phyloP scores from a whole-genome alignment of 2,113 vertebrate genomes.

The Zosterops hypoxanthus region DNA sequence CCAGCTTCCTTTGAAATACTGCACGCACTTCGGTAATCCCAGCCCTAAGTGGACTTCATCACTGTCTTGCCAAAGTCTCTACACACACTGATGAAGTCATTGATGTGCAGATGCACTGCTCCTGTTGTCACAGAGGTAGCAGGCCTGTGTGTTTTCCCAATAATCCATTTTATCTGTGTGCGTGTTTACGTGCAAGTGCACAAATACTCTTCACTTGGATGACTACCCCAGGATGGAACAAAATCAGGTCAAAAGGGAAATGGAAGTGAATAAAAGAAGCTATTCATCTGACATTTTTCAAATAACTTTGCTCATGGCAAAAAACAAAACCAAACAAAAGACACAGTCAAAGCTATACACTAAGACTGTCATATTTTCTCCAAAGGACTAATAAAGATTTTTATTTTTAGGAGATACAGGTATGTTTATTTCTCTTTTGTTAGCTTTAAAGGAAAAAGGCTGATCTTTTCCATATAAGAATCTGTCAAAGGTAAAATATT shows the following conservation, averaged over 20 bases:
- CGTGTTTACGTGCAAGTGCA: accelerated
- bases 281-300: not conserved
- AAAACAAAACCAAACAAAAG: not conserved
- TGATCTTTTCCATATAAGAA: not conserved
- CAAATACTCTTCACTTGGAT: not conserved
- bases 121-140: not conserved
- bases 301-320: not conserved
- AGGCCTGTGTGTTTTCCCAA: not conserved
- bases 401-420: not conserved
- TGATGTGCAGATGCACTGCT: not conserved
- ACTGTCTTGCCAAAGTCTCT: not conserved
- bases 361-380: not conserved
- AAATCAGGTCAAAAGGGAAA: not conserved
- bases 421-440: not conserved
- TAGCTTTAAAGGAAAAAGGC: not conserved
- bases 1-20: not conserved
- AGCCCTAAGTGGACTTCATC: not conserved
- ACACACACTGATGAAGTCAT: not conserved
- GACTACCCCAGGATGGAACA: not conserved
- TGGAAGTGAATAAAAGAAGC: not conserved
- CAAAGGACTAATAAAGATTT: not conserved
- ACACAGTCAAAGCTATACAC: not conserved
- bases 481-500: not conserved
- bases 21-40: not conserved
- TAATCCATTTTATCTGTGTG: not conserved